Percentiles rank a stretch among this genome's conserved stretches.
Evolutionary conservation across 2,888 invertebrate genomes (phyloP).

Genomic region (Steinernema hermaphroditum): DNA sequence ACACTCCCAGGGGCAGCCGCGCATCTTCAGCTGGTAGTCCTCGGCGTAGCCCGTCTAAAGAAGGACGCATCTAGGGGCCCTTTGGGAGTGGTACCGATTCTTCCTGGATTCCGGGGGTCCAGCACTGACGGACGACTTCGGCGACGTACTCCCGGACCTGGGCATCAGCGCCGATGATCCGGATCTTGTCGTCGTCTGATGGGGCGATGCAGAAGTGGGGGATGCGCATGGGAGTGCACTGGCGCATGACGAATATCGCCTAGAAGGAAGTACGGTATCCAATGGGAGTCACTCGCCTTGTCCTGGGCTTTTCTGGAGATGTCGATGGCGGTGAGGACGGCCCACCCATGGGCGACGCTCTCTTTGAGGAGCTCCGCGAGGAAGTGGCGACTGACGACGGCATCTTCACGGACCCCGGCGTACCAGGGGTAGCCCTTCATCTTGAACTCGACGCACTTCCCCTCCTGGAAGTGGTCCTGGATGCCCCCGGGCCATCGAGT

Average conservation of each 20-base stretch:
- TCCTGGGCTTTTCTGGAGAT: slow-evolving; percentile 34
- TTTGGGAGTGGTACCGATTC: background rate
- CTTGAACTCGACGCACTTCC: slow-evolving; percentile 30
- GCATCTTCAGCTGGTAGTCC: slow-evolving; percentile 34
- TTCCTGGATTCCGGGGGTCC: slow-evolving; percentile 34
- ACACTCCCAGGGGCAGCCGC: slow-evolving; percentile 39
- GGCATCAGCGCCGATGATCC: slow-evolving; percentile 36
- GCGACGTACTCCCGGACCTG: background rate
- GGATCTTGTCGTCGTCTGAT: slow-evolving; percentile 31
- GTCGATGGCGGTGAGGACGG: slow-evolving; percentile 33
- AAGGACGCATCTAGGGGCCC: background rate
- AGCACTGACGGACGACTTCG: slow-evolving; percentile 26
- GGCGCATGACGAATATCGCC: slow-evolving; percentile 36
- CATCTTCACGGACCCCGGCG: slow-evolving; percentile 23
- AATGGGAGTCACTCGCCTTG: slow-evolving; percentile 18
- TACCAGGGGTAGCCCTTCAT: slow-evolving; percentile 33
- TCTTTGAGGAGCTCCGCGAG: slow-evolving; percentile 31
- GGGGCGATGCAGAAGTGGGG: slow-evolving; percentile 34
- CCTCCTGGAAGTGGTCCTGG: slow-evolving; percentile 1
- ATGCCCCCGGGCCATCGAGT: slow-evolving; percentile 31
- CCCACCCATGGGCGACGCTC: slow-evolving; percentile 31
- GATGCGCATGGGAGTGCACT: slow-evolving; percentile 25
- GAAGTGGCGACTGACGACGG: slow-evolving; percentile 25
- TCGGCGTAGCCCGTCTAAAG: background rate
- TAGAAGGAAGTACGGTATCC: background rate